Evolutionary conservation across 1,140 invertebrate species (phyloP).

Genomic region (Drosophila bipectinata): DNA sequence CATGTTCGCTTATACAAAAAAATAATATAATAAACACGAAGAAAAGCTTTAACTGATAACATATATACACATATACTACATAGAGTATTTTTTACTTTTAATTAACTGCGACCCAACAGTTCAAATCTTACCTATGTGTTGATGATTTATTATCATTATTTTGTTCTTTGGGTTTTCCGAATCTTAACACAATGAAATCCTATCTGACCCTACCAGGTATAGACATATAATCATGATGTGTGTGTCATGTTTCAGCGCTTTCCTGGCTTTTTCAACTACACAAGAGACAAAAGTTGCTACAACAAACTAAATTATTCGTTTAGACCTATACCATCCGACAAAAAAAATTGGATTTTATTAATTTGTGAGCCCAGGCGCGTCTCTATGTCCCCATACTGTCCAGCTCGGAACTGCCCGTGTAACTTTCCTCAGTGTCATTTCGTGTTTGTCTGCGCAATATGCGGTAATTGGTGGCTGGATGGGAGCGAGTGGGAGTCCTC

Average conservation of each 20-base stretch:
- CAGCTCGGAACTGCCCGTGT: slow-evolving; percentile 20
- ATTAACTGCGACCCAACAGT: not conserved
- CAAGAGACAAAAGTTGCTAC: not conserved
- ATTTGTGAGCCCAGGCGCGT: not conserved
- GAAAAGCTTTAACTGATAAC: slow-evolving; percentile 3
- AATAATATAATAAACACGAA: not conserved
- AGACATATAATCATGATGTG: too few relatives aligned
- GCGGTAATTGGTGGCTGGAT: slow-evolving; percentile 57
- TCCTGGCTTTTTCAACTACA: too few relatives aligned
- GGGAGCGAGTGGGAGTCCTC: not conserved
- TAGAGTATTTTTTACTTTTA: not conserved
- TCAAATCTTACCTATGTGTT: slow-evolving; percentile 86
- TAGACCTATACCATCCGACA: not conserved
- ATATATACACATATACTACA: not conserved
- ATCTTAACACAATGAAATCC: too few relatives aligned
- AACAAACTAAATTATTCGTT: not conserved
- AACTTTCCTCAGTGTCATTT: slow-evolving; percentile 20
- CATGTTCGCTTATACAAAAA: not conserved
- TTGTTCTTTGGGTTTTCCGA: slow-evolving; percentile 85
- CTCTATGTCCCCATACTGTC: slow-evolving; percentile 18
- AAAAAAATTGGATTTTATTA: slow-evolving; percentile 75
- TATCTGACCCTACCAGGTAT: too few relatives aligned
- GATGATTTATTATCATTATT: slow-evolving; percentile 93
- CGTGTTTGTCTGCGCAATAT: slow-evolving; percentile 34
- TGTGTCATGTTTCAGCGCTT: too few relatives aligned